Evolutionary conservation across 1,140 invertebrate species (phyloP).

Genomic region (Cryptotermes secundus): DNA sequence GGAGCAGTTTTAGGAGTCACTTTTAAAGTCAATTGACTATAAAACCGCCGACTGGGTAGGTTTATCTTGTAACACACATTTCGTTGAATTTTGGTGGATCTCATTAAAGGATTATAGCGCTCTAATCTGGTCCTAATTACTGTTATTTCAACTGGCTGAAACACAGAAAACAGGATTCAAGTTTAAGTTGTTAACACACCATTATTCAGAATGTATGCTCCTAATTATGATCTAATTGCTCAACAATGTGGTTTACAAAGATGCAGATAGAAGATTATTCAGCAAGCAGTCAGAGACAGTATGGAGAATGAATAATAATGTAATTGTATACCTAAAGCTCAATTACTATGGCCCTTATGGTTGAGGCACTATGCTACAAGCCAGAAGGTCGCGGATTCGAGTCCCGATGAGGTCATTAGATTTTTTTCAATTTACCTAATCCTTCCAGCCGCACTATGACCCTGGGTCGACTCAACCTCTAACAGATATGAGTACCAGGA

Average conservation of each 20-base stretch:
- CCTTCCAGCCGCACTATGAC: too few species aligned
- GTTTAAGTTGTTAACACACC: background rate
- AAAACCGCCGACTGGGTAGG: background rate
- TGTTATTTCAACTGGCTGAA: background rate
- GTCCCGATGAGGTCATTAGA: too few species aligned
- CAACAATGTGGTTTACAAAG: background rate
- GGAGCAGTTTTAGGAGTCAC: background rate
- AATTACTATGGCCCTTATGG: background rate
- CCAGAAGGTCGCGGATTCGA: too few species aligned
- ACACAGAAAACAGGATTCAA: constrained; percentile 1
- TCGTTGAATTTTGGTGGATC: background rate
- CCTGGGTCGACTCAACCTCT: too few species aligned
- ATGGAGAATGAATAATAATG: background rate
- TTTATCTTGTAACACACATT: background rate
- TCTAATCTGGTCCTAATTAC: constrained; percentile 12
- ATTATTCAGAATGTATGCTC: background rate
- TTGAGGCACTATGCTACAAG: too few species aligned
- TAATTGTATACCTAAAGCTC: background rate
- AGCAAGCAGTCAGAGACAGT: background rate
- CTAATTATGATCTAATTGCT: background rate
- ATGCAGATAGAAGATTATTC: background rate
- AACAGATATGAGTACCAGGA: too few species aligned
- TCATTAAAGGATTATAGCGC: constrained; percentile 11
- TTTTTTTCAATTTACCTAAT: too few species aligned
- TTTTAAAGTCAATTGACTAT: background rate